Base-by-base conservation (phyloP, 2,797 vertebrate genomes). In the Hephaestus fuliginosus region DNA sequence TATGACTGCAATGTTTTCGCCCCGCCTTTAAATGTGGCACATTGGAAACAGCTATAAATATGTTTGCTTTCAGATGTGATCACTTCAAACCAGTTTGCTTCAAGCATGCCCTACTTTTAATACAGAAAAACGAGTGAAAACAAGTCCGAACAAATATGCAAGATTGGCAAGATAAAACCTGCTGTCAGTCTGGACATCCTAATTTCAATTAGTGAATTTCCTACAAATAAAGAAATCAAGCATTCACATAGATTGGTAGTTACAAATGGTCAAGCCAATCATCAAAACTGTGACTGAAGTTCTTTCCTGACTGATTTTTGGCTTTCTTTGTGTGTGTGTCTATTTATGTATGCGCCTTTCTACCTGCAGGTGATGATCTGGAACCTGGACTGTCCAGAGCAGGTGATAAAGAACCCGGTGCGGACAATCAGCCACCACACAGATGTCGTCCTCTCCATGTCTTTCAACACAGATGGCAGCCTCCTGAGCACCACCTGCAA, bases 391-490 rank as follows among this genome's bases (percentile, higher is more conserved):
- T 95, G 89, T 79, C 81, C 87, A 0, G 96, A 96, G 0, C 30
- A 86, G 79, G 92, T 97, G 62, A 95, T 98, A 66, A 92, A 92
- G 12, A 96, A 91, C 22, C 97, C 97, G 0, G 93, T 97, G 82
- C 95, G 92, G 90, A 96, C 96, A 74, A 95, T 99, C 55, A 91
- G 88, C 0, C 91, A 91, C 85, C 97, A 99, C 89, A 90, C 93
- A 9, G 97, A 98, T 9, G 96, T 97, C 46, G 93, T 99, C 65
- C 95, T 98, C 46, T 98, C 97, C 83, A 97, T 99, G 97, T 97
- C 97, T 2, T 98, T 99, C 92, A 98, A 96, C 91, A 96, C 95
- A 9, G 95, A 97, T 0, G 97, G 97, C 81, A 98, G 96, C 89
- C 94, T 96, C 20, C 81, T 99, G 44, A 97, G 97, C 86, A 98